Evolutionary conservation across 2,113 vertebrate species (phyloP).

Genomic region (mouse (Mus musculus)): GRCm39 chr17:13701501-13702000

Average conservation of each 20-base stretch:
- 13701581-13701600: background rate
- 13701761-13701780: background rate
- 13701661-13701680: background rate
- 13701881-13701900: background rate
- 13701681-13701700: background rate
- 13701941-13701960: accelerated
- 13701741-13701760: background rate
- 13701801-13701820: background rate
- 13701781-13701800: background rate
- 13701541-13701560: too few species aligned
- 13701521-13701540: too few species aligned
- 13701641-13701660: background rate
- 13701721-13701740: background rate
- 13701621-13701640: background rate
- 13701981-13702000: background rate
- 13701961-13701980: accelerated
- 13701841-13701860: accelerated
- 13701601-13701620: background rate
- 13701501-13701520: too few species aligned
- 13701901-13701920: background rate
- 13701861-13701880: background rate
- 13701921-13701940: background rate
- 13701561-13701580: too few species aligned
- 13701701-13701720: background rate
- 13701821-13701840: accelerated